phyloP scores from a whole-genome alignment of 2,888 invertebrate species.

The Octodonta nipae region DNA sequence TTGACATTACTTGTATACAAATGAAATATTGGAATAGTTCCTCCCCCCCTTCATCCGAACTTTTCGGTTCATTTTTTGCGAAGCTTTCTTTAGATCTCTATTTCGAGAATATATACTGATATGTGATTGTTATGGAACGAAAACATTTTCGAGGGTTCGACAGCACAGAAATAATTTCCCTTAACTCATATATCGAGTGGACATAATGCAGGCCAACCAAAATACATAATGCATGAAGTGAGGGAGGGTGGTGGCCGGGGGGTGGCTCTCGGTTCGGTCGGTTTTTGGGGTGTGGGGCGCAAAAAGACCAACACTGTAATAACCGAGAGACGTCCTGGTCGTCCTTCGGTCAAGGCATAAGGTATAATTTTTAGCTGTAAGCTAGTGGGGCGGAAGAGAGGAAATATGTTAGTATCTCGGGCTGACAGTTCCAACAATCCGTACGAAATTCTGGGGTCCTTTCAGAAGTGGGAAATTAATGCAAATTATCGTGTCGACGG shows the following conservation, averaged over 20 bases:
- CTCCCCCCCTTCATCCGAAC: no score
- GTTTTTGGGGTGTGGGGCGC: no score
- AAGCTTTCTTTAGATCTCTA: no score
- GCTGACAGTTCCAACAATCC: constrained; percentile 23
- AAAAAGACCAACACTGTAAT: constrained; percentile 23
- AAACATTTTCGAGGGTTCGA: no score
- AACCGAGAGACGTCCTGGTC: constrained; percentile 23
- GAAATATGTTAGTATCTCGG: constrained; percentile 32
- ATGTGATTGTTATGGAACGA: no score
- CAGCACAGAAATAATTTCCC: constrained; percentile 12
- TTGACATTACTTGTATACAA: no score
- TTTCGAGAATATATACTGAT: no score
- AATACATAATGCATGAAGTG: constrained; percentile 24
- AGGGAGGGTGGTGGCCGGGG: constrained; percentile 22
- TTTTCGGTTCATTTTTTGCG: no score
- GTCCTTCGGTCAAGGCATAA: constrained; percentile 29
- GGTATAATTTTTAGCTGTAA: constrained; percentile 33
- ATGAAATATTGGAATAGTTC: no score
- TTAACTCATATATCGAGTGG: constrained; percentile 13
- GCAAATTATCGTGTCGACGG: constrained; percentile 5
- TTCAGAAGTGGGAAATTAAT: constrained; percentile 11
- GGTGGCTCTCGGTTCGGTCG: no score
- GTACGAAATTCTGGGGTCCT: constrained; percentile 13
- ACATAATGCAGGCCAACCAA: constrained; percentile 14
- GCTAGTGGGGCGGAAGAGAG: constrained; percentile 32